Percentiles rank a stretch among this genome's conserved stretches.
These are phyloP conservation scores for Cariama cristata DNA, from an alignment of 2,113 vertebrate species.

Conservation along the genomic window DNA sequence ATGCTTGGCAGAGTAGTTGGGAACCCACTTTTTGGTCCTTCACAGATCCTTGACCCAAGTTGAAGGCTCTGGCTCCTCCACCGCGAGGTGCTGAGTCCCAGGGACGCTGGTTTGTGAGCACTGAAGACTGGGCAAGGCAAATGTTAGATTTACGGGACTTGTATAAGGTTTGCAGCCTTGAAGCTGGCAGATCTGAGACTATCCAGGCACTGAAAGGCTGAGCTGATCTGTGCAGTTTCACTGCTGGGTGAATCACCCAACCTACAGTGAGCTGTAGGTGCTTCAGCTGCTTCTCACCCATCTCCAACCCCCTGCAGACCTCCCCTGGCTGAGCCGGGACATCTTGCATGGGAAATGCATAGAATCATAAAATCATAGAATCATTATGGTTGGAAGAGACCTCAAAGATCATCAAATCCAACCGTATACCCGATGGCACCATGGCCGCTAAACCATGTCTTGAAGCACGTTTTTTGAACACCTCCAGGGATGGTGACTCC, in stretches of 20 bases:
- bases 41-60: background rate
- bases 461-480: too few relatives aligned
- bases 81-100: background rate
- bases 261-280: background rate
- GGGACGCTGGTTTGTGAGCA: background rate
- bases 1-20: background rate
- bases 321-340: background rate
- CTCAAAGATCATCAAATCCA: too few relatives aligned
- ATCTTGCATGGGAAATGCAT: too few relatives aligned
- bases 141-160: background rate
- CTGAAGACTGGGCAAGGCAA: background rate
- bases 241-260: background rate
- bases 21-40: background rate
- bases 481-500: too few relatives aligned
- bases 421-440: too few relatives aligned
- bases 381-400: too few relatives aligned
- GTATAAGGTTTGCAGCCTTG: background rate
- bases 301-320: background rate
- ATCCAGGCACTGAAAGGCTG: background rate
- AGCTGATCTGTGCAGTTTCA: background rate
- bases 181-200: background rate
- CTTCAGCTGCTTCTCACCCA: background rate
- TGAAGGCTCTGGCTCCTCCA: background rate
- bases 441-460: too few relatives aligned
- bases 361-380: too few relatives aligned